Evolutionary conservation across 2,113 vertebrate species (phyloP).

Genomic region (Pterophyllum scalare): DNA sequence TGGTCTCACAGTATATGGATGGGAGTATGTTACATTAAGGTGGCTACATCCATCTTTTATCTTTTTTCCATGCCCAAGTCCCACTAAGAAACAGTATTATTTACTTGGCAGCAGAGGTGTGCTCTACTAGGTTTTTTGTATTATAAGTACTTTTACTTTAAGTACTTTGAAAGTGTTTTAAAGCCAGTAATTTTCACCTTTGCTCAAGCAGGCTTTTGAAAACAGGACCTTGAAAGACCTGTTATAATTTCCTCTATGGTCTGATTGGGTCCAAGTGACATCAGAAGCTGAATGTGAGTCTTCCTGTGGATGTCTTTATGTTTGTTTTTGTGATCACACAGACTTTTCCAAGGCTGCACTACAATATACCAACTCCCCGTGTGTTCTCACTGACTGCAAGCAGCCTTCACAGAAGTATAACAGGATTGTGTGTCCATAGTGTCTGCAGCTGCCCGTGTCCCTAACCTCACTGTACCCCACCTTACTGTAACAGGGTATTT

Average conservation of each 20-base stretch:
- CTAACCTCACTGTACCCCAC: too few relatives aligned
- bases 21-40: too few relatives aligned
- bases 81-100: accelerated
- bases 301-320: accelerated
- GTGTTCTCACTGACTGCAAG: background rate
- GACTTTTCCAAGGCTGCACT: accelerated
- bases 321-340: background rate
- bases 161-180: background rate
- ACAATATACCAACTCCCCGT: background rate
- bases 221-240: background rate
- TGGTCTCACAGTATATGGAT: too few relatives aligned
- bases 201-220: background rate
- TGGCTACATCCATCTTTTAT: background rate
- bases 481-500: background rate
- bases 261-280: background rate
- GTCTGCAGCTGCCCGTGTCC: background rate
- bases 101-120: background rate
- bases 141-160: too few relatives aligned
- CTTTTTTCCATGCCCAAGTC: too few relatives aligned
- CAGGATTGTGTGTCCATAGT: accelerated
- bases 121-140: background rate
- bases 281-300: background rate
- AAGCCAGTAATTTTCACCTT: background rate
- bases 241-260: background rate
- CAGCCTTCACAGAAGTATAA: background rate